Base-by-base conservation (phyloP, 2,888 invertebrate species). In the Keiferia lycopersicella region DNA sequence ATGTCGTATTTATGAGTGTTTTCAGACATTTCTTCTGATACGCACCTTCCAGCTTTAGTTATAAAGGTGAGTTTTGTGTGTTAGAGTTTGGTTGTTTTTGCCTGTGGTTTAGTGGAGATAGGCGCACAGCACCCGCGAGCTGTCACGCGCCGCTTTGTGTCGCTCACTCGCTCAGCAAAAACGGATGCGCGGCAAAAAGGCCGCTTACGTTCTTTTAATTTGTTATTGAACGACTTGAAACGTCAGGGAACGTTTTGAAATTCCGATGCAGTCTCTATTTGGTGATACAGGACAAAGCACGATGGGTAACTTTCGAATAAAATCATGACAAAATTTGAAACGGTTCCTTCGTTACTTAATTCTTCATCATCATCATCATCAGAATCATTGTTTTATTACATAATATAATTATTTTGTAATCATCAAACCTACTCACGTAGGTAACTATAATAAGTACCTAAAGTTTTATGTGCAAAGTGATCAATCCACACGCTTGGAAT, bases 81-180 rank as follows among this genome's bases (percentile, higher is more conserved):
- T 18, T 62, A 2, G 61, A 11, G n/a, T 12, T 64, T 16, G 65
- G 65, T 69, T 73, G 75, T 83, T 83, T 83, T 81, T 82, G 69
- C 70, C 69, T 75, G 68, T 77, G 74, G 78, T 78, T 77, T 64
- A 67, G 75, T 73, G 69, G 72, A 80, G 78, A 81, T 80, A 79
- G 80, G 80, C 80, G 81, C 82, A 78, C 79, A 78, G 84, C 86
- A 84, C 84, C 88, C 87, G 87, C 86, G 78, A 84, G 88, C 83
- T 86, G 88, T 89, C 88, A 88, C 88, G 89, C 88, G 87, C 83
- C 79, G 75, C 66, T 79, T 84, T 83, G 83, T 83, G 83, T 84
- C 77, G 77, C 76, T 56, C 16, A 34, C 76, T 69, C 68, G 70
- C 73, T 71, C 73, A 73, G 80, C 79, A 83, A 84, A 84, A 83